Evolutionary conservation across 2,797 vertebrate species (phyloP).

Genomic region (Brotula barbata): DNA sequence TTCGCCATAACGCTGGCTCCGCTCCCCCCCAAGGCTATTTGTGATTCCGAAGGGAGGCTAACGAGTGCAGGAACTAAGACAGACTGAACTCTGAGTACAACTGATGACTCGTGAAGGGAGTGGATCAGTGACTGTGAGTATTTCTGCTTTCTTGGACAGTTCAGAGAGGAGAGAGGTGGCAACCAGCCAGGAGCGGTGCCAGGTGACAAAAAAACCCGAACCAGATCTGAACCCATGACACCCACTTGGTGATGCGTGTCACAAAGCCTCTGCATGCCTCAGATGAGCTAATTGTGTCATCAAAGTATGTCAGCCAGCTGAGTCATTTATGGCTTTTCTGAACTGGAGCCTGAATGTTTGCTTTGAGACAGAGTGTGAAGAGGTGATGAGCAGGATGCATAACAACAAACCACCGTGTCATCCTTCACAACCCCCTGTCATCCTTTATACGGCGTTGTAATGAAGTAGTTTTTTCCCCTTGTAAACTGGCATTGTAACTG

Average conservation of each 20-base stretch:
- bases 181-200: neutral
- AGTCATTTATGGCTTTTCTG: neutral
- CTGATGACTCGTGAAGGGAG: constrained; percentile 40
- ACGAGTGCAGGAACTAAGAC: constrained; percentile 41
- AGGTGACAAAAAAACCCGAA: neutral
- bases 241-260: neutral
- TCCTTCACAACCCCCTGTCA: no score
- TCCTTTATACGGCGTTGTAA: no score
- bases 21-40: constrained; percentile 40
- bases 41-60: constrained; percentile 50
- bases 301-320: neutral
- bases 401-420: no score
- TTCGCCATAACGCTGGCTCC: constrained; percentile 32
- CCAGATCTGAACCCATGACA: constrained; percentile 22
- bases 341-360: no score
- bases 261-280: neutral
- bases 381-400: no score
- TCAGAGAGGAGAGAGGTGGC: neutral
- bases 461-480: no score
- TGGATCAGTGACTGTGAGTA: constrained; percentile 39
- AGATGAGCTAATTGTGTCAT: no score
- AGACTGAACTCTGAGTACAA: constrained; percentile 38
- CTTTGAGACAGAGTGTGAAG: no score
- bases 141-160: constrained; percentile 14
- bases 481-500: no score